Base-by-base conservation (phyloP, 1,140 invertebrate species). In the Lamellibrachia luymesi region DNA sequence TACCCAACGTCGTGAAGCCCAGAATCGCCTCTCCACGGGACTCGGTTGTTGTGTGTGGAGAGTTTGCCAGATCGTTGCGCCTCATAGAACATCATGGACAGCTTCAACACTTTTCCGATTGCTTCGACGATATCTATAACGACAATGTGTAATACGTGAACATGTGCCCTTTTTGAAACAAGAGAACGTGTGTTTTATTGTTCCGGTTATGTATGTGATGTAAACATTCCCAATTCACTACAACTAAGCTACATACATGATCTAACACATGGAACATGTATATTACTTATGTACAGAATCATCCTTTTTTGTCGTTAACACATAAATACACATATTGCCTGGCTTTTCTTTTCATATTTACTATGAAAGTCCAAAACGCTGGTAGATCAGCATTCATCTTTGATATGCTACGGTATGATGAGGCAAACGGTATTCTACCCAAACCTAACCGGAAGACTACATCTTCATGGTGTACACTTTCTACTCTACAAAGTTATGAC, bases 51-150 rank as follows among this genome's bases (percentile, higher is more conserved):
- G 91, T 94, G 93, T 38, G 94, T 52, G 0, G 96, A 95, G 56
- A 96, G 95, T 91, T 93, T 94, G 8, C 96, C 96, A 8, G 96
- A 96, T 38, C 96, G 91, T 94, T 96, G 96, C 8, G 96, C 96
- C 92, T 96, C 96, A 93, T 96, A 96, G 94, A 96, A 96, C 51
- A 96, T 93, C 50, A 96, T 93, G 22, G 96, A 96, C 94, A 96
- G 96, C 64, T 94, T 92, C 80, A 96, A 94, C 7, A 95, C 95
- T n/a, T 96, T 94, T 25, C 90, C 94, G 64, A 80, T 80, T 80
- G 64, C 64, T 80, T 80, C 25, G 17, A 80, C 25, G 64, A 80
- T 10, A 10, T 80, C 64, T 80, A 22, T 80, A 80, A 80, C 64
- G 25, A 80, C 64, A 22, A 2, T 22, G 5, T 2, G 17, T 80